Evolutionary conservation across 2,888 invertebrate species (phyloP), one percentile per base, ranked within the genome.

Genomic region (Lamellibrachia satsuma): DNA sequence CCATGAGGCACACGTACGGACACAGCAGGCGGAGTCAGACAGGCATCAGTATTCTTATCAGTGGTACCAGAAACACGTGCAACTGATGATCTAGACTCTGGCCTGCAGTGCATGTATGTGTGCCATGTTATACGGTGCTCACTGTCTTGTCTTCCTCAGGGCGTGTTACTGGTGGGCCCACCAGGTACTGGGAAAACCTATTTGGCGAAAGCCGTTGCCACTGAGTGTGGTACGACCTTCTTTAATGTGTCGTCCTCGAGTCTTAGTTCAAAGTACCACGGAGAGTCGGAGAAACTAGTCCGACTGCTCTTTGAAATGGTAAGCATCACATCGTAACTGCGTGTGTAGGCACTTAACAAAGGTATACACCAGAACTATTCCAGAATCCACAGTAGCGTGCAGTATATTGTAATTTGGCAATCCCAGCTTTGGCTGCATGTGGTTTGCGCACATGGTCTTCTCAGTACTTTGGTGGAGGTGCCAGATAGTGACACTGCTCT

Each of bases 241-340:
- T 97, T 97, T 95, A 96, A 99, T 97, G 99, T 99, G 1, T 99
- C 99, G 15, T 99, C 99, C 0, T 99, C 99, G 1, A 99, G 99
- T 0, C 97, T 99, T 93, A 99, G 99, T n/a, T 99, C 99, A 51
- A 99, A 99, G 97, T 99, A 99, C 97, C 97, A 99, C 92, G 99
- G 99, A 39, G 99, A 99, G 97, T 99, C 99, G 0, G 99, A 99
- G 97, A 99, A 99, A 97, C 98, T 99, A 95, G 99, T 99, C 94
- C 97, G 99, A 93, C 97, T 99, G 92, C 97, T 99, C 0, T 99
- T 99, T 96, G 99, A 99, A 97, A 99, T 99, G 99, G 98, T 75
- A 75, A 75, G 75, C 75, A 22, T 75, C 75, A 4, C 75, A 6
- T 60, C 22, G 15, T 75, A 22, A 22, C 75, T 22, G 22, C n/a